These are phyloP conservation scores for Cerceris ruficornis DNA, from an alignment of 2,888 invertebrate species.

Conservation along the genomic window DNA sequence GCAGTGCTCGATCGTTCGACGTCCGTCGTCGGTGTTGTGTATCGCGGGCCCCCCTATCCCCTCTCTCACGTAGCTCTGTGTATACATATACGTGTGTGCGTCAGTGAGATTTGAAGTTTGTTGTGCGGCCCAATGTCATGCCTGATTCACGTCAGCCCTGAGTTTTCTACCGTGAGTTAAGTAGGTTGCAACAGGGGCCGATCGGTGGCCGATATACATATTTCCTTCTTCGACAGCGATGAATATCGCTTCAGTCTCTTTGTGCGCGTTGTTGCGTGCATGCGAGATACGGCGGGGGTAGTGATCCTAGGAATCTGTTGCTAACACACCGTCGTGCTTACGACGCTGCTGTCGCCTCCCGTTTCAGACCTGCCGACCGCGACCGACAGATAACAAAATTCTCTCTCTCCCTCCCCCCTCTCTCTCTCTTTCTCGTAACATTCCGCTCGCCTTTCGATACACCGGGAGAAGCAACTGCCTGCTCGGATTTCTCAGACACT, in stretches of 20 bases:
- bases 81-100: conserved; percentile 29
- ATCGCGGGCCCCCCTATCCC: conserved; percentile 74
- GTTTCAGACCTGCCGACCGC: not conserved
- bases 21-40: conserved; percentile 83
- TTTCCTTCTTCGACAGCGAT: conserved; percentile 7
- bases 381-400: conserved; percentile 43
- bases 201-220: conserved; percentile 12
- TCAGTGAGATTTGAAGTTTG: conserved; percentile 70
- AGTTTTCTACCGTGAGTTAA: conserved; percentile 53
- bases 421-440: conserved; percentile 66
- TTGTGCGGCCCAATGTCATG: conserved; percentile 74
- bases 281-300: conserved; percentile 3
- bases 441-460: conserved; percentile 74
- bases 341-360: conserved; percentile 58
- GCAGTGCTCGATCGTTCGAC: conserved; percentile 56
- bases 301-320: conserved; percentile 18
- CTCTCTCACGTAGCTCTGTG: conserved; percentile 18
- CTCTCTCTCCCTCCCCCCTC: conserved; percentile 20
- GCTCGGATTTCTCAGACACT: not conserved
- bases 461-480: conserved; percentile 36
- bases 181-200: conserved; percentile 26
- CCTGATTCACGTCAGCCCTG: conserved; percentile 69
- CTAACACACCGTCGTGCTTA: conserved; percentile 27
- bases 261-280: not conserved
- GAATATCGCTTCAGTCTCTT: conserved; percentile 23